Evolutionary conservation across 2,888 invertebrate genomes (phyloP).

Genomic region (Tinea trinotella): DNA sequence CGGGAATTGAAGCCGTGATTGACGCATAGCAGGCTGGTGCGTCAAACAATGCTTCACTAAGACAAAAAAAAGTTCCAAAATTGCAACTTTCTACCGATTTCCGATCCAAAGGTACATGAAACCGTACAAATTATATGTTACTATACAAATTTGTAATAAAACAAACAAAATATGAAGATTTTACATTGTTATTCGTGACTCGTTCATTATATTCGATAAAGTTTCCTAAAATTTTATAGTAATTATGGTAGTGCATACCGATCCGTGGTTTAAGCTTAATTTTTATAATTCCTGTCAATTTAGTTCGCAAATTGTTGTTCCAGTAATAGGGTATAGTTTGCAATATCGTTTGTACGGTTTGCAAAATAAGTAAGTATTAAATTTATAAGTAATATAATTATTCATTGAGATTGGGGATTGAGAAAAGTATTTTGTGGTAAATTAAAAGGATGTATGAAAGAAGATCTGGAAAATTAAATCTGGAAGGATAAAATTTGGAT

Average conservation of each 20-base stretch:
- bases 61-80: no score
- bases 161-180: background rate
- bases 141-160: background rate
- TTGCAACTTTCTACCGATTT: no score
- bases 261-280: conserved; percentile 23
- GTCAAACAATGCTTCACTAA: no score
- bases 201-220: conserved; percentile 15
- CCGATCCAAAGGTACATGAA: no score
- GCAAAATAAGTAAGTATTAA: background rate
- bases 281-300: conserved; percentile 45
- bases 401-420: no score
- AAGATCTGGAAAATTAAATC: no score
- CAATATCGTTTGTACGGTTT: conserved; percentile 13
- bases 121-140: background rate
- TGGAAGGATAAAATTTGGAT: no score
- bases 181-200: background rate
- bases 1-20: no score
- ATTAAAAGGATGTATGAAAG: no score
- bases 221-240: conserved; percentile 16
- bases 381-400: no score
- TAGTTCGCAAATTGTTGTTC: conserved; percentile 30
- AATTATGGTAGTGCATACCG: conserved; percentile 17
- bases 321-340: conserved; percentile 27
- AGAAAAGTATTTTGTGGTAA: no score
- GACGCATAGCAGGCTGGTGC: no score